Percentiles rank a stretch among this genome's conserved stretches.
phyloP scores from a whole-genome alignment of 2,113 vertebrate species.

The Carollia perspicillata region DNA sequence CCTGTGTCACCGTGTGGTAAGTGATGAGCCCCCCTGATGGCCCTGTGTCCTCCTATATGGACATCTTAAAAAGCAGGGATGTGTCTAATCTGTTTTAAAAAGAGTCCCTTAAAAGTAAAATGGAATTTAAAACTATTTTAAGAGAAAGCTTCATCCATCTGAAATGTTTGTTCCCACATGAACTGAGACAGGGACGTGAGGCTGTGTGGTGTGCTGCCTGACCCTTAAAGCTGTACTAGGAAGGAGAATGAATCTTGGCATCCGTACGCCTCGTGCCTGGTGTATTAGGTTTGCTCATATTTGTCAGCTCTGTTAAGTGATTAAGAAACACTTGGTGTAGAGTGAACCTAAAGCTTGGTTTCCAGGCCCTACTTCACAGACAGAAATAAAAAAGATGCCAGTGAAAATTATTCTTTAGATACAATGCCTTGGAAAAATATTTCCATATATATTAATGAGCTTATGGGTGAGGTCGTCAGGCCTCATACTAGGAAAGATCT shows the following conservation, averaged over 20 bases:
- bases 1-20: background rate
- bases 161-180: background rate
- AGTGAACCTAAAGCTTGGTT: background rate
- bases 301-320: background rate
- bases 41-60: background rate
- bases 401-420: background rate
- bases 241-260: background rate
- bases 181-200: background rate
- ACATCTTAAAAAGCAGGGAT: background rate
- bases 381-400: background rate
- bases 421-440: background rate
- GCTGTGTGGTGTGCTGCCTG: background rate
- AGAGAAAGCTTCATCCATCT: background rate
- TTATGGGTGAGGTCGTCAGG: background rate
- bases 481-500: constrained; percentile 9
- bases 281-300: background rate
- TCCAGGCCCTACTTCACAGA: background rate
- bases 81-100: background rate
- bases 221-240: background rate
- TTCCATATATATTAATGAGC: background rate
- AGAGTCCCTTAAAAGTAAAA: background rate
- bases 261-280: background rate
- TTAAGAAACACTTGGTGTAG: background rate
- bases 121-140: background rate
- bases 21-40: fast-evolving